Base-by-base conservation (phyloP, 2,888 invertebrate genomes). In the Drosophila mercatorum region DNA sequence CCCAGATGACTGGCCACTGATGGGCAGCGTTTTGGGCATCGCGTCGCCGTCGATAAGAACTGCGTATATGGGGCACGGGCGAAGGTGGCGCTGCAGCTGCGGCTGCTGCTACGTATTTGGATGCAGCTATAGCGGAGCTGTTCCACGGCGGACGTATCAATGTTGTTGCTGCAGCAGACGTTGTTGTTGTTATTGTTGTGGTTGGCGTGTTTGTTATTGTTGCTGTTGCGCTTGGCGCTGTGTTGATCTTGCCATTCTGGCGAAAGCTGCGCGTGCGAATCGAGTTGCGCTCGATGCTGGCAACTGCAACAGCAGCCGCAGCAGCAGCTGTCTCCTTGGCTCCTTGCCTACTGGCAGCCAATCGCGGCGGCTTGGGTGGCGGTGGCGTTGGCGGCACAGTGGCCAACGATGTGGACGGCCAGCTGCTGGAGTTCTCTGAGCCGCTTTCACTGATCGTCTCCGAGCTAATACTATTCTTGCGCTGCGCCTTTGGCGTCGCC, bases 391-490 rank as follows among this genome's bases (percentile, higher is more conserved):
- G 36, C 34, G 61, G 41, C 0, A 57, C 60, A 6, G 68, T 47
- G 22, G 79, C 52, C 6, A 73, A 44, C 11, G 72, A 44, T 26
- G 62, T 26, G 10, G 63, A 68, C 7, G 89, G 84, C 88, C 86
- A 89, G 38, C 88, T 83, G 55, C 80, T 91, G 36, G 91, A 92
- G 65, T 92, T 91, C 72, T 93, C 93, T 2, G 93, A 93, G 68
- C 92, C 92, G 76, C 93, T 93, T 75, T 93, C 93, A 72, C 92
- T 92, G 58, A 93, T 92, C 28, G 92, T 92, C 76, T 93, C 93
- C 40, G 93, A 93, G 56, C 92, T 92, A 55, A 93, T 91, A 80
- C 93, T 93, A 62, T 92, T 92, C 78, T 92, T 92, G 52, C 92
- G 90, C 71, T 90, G 91, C 7, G 80, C 43, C 56, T 79, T 89